Conservation (phyloP, 1,140 invertebrate species). For the Acromyrmex heyeri region DNA sequence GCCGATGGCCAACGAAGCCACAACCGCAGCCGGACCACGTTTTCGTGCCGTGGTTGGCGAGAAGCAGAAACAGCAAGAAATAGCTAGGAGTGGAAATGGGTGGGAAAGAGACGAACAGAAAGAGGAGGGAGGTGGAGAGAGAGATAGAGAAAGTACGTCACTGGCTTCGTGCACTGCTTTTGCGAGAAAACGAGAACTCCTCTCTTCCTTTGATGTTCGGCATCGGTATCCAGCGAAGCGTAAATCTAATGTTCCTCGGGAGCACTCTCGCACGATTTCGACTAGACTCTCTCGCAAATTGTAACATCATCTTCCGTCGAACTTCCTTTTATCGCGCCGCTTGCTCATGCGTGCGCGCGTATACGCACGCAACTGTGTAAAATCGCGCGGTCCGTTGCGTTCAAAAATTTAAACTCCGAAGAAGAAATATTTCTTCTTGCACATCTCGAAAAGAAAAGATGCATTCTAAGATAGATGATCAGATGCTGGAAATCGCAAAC, state of each 20-base stretch:
- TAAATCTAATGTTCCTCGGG: slow-evolving; percentile 60
- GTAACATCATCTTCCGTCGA: slow-evolving; percentile 66
- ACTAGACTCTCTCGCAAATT: slow-evolving; percentile 57
- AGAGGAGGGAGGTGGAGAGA: background rate
- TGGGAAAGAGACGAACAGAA: background rate
- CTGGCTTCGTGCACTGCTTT: slow-evolving; percentile 3
- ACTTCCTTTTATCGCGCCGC: slow-evolving; percentile 59
- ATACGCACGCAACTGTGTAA: slow-evolving; percentile 5
- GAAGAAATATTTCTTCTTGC: slow-evolving; percentile 12
- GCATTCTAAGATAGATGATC: background rate
- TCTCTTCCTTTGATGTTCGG: slow-evolving; percentile 64
- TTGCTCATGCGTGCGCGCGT: slow-evolving; percentile 42
- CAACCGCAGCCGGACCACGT: slow-evolving; percentile 49
- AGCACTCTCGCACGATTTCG: slow-evolving; percentile 42
- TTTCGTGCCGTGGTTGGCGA: slow-evolving; percentile 43
- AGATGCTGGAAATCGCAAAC: background rate
- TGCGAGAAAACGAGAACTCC: slow-evolving; percentile 28
- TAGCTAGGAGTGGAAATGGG: background rate
- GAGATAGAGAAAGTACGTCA: background rate
- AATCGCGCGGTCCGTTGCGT: slow-evolving; percentile 14
- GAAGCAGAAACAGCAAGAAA: slow-evolving; percentile 40
- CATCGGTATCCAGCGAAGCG: slow-evolving; percentile 58
- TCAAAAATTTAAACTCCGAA: background rate
- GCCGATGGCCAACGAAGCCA: slow-evolving; percentile 50
- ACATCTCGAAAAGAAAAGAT: background rate